These are phyloP conservation scores for Acanthosepion pharaonis DNA, from an alignment of 2,888 invertebrate species.

Conservation along the genomic window DNA sequence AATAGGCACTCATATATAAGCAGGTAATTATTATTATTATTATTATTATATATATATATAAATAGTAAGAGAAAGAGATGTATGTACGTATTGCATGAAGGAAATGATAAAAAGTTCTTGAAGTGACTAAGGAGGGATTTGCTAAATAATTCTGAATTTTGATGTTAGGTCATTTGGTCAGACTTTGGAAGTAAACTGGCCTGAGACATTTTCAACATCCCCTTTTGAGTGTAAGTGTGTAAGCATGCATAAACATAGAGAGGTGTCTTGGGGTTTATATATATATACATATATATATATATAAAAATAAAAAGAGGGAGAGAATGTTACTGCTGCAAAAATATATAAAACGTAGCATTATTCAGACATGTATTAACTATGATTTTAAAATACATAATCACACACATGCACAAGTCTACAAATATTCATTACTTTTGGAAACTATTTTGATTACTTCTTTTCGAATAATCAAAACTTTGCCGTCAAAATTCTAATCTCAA, in stretches of 20 bases:
- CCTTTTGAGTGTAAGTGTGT: no score
- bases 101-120: no score
- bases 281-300: neutral
- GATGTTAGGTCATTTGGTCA: no score
- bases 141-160: no score
- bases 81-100: neutral
- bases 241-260: no score
- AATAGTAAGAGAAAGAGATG: neutral
- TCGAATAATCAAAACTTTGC: slow-evolving; percentile 6
- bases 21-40: no score
- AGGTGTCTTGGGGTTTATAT: neutral
- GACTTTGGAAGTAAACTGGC: no score
- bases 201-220: no score
- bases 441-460: neutral
- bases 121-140: no score
- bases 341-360: neutral
- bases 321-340: no score
- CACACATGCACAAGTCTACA: neutral
- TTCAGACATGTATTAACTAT: no score
- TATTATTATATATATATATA: neutral
- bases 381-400: neutral
- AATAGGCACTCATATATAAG: no score
- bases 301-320: neutral
- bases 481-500: slow-evolving; percentile 33
- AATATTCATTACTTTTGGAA: neutral